Percentiles rank a stretch among this genome's conserved stretches.
These are phyloP conservation scores for Zootoca vivipara DNA, from an alignment of 2,113 vertebrate species.

Conservation along the genomic window DNA sequence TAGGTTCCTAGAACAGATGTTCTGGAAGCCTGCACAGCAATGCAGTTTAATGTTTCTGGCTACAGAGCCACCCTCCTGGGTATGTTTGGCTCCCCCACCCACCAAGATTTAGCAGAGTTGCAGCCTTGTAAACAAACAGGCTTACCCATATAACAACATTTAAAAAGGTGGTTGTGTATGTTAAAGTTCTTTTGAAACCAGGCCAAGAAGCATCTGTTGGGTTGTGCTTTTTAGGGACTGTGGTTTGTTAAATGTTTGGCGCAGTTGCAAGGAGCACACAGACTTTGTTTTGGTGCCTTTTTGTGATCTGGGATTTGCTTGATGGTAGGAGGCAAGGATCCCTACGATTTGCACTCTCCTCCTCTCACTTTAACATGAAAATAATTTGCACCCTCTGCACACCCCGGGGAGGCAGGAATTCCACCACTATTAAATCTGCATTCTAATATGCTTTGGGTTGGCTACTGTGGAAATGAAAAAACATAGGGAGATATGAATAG, in stretches of 20 bases:
- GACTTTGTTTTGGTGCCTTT: conserved; percentile 12
- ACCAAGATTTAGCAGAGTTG: conserved; percentile 26
- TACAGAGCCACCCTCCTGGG: conserved; percentile 49
- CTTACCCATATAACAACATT: conserved; percentile 17
- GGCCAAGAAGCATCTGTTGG: neutral
- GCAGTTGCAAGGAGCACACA: neutral
- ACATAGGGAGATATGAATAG: neutral
- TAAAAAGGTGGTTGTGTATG: conserved; percentile 24
- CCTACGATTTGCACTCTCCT: conserved; percentile 22
- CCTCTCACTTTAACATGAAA: conserved; percentile 12
- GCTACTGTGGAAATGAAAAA: neutral
- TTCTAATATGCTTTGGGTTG: neutral
- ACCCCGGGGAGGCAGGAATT: neutral
- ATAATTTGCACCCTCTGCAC: neutral
- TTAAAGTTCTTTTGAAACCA: conserved; percentile 8
- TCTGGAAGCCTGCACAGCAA: conserved; percentile 57
- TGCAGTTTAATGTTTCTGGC: conserved; percentile 46
- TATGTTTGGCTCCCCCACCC: conserved; percentile 32
- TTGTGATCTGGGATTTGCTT: conserved; percentile 27
- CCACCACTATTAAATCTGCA: conserved; percentile 15
- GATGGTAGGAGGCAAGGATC: conserved; percentile 21
- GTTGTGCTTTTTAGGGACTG: conserved; percentile 20
- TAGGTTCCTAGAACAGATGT: conserved; percentile 67
- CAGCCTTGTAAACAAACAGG: conserved; percentile 38
- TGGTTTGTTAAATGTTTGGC: conserved; percentile 28